Conservation (phyloP, 2,113 vertebrate genomes). For the Coregonus clupeaformis region DNA sequence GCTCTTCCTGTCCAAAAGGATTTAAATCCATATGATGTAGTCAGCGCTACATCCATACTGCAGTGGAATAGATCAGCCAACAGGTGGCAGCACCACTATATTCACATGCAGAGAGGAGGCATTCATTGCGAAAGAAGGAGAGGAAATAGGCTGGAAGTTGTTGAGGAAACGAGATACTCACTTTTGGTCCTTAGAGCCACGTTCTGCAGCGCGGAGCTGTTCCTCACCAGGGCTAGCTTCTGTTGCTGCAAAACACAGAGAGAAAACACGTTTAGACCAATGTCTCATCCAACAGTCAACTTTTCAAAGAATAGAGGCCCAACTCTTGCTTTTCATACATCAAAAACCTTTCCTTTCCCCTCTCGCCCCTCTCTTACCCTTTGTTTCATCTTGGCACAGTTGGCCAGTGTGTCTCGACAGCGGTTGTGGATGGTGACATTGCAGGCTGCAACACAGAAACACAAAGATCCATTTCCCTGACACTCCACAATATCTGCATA, state of each 20-base stretch:
- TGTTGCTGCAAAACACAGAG: slow-evolving; percentile 78
- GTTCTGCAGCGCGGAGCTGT: slow-evolving; percentile 85
- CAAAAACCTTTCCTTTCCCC: neutral
- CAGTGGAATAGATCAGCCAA: slow-evolving; percentile 12
- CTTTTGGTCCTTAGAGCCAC: slow-evolving; percentile 87
- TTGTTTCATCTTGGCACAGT: slow-evolving; percentile 78
- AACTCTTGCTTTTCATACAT: neutral
- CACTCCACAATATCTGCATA: neutral
- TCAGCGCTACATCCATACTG: neutral
- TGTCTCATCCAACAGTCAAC: neutral
- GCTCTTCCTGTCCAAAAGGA: no score
- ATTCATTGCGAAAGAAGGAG: neutral
- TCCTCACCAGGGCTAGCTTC: slow-evolving; percentile 85
- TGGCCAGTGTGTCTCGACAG: slow-evolving; percentile 75
- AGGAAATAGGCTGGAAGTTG: neutral
- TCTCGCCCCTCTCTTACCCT: slow-evolving; percentile 55
- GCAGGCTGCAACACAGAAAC: slow-evolving; percentile 59
- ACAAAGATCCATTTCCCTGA: neutral
- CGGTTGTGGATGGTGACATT: slow-evolving; percentile 81
- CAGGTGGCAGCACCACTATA: slow-evolving; percentile 23
- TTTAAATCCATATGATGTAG: neutral
- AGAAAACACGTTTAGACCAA: slow-evolving; percentile 4
- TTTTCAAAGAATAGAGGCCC: neutral
- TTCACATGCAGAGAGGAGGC: neutral
- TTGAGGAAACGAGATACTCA: slow-evolving; percentile 62